Conservation (phyloP, 2,888 invertebrate species). For the Cheilosia urbana region DNA sequence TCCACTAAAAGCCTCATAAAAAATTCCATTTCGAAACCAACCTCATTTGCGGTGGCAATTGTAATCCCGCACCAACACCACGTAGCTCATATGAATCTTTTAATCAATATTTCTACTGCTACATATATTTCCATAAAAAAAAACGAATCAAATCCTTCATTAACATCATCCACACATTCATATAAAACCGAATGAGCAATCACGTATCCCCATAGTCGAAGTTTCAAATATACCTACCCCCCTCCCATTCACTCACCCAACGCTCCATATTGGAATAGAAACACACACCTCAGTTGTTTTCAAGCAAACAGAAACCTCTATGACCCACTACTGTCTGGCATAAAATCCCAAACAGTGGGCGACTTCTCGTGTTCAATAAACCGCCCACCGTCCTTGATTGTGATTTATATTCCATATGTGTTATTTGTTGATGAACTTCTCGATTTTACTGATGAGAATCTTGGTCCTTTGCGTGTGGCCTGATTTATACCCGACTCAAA, state of each 20-base stretch:
- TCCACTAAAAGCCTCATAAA: no score
- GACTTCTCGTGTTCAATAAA: neutral
- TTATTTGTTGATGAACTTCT: neutral
- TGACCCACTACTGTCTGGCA: neutral
- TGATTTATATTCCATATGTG: neutral
- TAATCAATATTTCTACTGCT: neutral
- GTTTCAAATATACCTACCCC: neutral
- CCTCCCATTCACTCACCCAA: neutral
- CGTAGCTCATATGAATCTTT: neutral
- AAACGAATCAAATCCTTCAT: neutral
- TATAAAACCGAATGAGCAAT: neutral
- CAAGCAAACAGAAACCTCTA: neutral
- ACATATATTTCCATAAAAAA: neutral
- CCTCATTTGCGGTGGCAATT: no score
- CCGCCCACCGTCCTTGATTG: neutral
- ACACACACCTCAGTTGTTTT: neutral
- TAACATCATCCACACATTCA: neutral
- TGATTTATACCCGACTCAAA: neutral
- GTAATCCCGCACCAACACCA: neutral
- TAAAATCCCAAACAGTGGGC: neutral
- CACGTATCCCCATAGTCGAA: neutral
- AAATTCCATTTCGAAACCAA: no score
- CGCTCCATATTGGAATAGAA: neutral
- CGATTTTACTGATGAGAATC: neutral
- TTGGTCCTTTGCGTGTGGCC: constrained; percentile 12